Base-by-base conservation (phyloP, 2,888 invertebrate genomes). In the Cheilosia vernalis region DNA sequence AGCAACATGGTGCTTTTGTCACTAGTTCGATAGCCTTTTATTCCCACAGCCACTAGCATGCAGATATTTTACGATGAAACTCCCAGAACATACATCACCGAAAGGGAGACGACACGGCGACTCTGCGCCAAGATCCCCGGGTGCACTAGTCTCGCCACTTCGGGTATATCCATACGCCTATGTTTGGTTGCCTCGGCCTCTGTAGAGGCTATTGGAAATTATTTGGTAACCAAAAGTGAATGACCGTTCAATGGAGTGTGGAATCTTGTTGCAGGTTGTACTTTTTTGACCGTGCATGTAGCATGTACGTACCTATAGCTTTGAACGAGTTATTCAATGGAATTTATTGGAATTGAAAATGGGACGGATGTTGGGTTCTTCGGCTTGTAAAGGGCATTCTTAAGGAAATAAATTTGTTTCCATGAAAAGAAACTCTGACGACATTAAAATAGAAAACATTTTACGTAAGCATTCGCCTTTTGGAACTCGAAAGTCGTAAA, bases 291-390 rank as follows among this genome's bases (percentile, higher is more conserved):
- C 15, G 4, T 51, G 5, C 42, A 24, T 44, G 33, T 44, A n/a
- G 24, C 33, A 17, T 1, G 27, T 37, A 56, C 56, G 44, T 73
- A 61, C 40, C 49, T 47, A 37, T 47, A 47, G 13, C 49, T 55
- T 55, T 49, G 49, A 74, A 63, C 40, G 55, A 69, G 74, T 69
- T 76, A 58, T 76, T 69, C 56, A 74, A 63, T 53, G 69, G 80
- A 76, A 84, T 84, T 84, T 84, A 84, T 84, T 80, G 74, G 66
- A 55, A 79, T 60, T 30, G 64, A 79, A 73, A 69, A 60, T 79
- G 63, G 79, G 40, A 33, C 70, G 70, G 70, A 74, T 66, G 64
- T 55, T 58, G 42, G 49, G 66, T 49, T 44, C 53, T 2, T 51
- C 58, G 42, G 15, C 42, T 42, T 13, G 4, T 21, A 56, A 42